Base-by-base conservation (phyloP, 1,140 invertebrate species). In the Sinella curviseta region DNA sequence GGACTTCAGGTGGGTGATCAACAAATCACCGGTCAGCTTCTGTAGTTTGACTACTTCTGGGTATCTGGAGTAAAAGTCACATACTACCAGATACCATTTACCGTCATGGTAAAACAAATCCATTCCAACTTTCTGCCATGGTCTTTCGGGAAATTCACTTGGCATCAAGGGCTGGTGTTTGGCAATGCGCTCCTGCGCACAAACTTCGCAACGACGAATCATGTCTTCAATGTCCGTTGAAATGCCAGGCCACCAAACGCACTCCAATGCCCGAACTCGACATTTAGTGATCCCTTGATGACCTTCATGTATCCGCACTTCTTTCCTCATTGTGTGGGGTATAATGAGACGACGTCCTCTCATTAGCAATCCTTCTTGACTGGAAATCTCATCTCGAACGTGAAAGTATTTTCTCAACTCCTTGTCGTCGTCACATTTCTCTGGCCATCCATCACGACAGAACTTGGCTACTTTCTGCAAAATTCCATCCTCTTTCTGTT, bases 31-130 rank as follows among this genome's bases (percentile, higher is more conserved):
- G n/a, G n/a, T n/a, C n/a, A n/a, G n/a, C n/a, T n/a, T n/a, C n/a
- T n/a, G n/a, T n/a, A n/a, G n/a, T n/a, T n/a, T n/a, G n/a, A n/a
- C n/a, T n/a, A n/a, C n/a, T n/a, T n/a, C n/a, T n/a, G n/a, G n/a
- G n/a, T n/a, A n/a, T n/a, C n/a, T n/a, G n/a, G n/a, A n/a, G n/a
- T n/a, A n/a, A n/a, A n/a, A n/a, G n/a, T n/a, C n/a, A n/a, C n/a
- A n/a, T n/a, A n/a, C n/a, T n/a, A n/a, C n/a, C n/a, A n/a, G n/a
- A n/a, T n/a, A n/a, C n/a, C n/a, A n/a, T n/a, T n/a, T n/a, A n/a
- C n/a, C 85, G 82, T 86, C 85, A 24, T 73, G 28, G 77, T 85
- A 85, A 26, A 77, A 82, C 73, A 67, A 74, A 83, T 67, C 60
- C n/a, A 67, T 30, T 8, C 60, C n/a, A n/a, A n/a, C n/a, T n/a